phyloP scores from a whole-genome alignment of 2,113 vertebrate genomes.

The Odobenus rosmarus region DNA sequence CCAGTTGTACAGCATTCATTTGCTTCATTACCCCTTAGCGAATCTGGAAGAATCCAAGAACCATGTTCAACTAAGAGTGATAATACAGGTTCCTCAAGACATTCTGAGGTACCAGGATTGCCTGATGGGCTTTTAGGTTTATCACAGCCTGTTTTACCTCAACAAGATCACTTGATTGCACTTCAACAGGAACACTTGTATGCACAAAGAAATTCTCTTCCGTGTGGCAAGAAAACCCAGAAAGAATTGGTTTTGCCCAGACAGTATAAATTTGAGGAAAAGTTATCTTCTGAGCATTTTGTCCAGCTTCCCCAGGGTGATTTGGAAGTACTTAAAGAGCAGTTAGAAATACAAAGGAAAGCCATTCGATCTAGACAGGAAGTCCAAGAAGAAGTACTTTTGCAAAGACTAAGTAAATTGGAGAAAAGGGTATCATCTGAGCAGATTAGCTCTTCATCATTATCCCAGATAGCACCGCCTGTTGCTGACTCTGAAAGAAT shows the following conservation, averaged over 20 bases:
- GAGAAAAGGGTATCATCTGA: conserved; percentile 50
- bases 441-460: background rate
- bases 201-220: background rate
- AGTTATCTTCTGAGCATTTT: conserved; percentile 65
- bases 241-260: conserved; percentile 22
- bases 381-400: conserved; percentile 82
- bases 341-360: conserved; percentile 82
- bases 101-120: background rate
- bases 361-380: conserved; percentile 82
- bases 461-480: background rate
- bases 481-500: background rate
- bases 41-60: conserved; percentile 46
- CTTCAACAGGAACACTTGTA: background rate
- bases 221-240: conserved; percentile 1
- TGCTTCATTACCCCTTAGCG: conserved; percentile 21
- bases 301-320: conserved; percentile 81
- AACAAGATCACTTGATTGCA: conserved; percentile 23
- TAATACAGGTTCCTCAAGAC: background rate
- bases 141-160: conserved; percentile 35
- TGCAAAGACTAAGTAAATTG: conserved; percentile 77
- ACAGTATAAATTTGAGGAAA: conserved; percentile 15
- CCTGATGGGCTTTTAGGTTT: conserved; percentile 13
- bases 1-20: background rate
- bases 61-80: conserved; percentile 11
- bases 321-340: conserved; percentile 82